Evolutionary conservation across 2,113 vertebrate species (phyloP), one percentile per base, ranked within the genome.

Genomic region (Haemorhous mexicanus): DNA sequence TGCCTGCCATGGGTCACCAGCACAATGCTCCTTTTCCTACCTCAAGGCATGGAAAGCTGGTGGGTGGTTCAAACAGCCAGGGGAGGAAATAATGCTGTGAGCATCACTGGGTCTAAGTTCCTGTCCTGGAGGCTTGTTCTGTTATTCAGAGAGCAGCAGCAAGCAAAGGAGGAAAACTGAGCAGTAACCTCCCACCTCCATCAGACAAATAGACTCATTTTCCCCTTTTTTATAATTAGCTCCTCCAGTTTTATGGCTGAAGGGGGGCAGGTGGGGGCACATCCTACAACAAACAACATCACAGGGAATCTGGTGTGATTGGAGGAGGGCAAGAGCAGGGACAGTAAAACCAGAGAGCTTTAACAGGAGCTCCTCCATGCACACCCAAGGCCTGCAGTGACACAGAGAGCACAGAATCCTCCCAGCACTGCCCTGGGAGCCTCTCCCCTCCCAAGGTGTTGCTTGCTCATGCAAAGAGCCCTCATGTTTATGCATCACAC

Each of bases 121-220:
- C 96, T 96, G 95, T 95, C 93, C 94, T 72, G 80, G 87, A 92
- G 96, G 96, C 94, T 87, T 87, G 44, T 78, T 91, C 94, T 92
- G 7, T 56, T 93, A 68, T 89, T 89, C 69, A 78, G 68, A 75
- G 52, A 91, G 44, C 55, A 55, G 89, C 76, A 74, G 90, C 92
- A 92, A 93, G 74, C 73, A 81, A 92, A 89, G 13, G 80, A 68
- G 64, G 64, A 33, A 67, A 92, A 70, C 4, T 5, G 37, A 81
- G 89, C 86, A 75, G 84, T 52, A 75, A 81, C 33, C 86, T 92
- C 83, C 94, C 72, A 68, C 80, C 86, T 87, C 80, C 37, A n/a
- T 24, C 70, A 73, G 39, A 78, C 13, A 80, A 87, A 87, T 1
- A 32, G 9, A 24, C 14, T 62, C 1, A 0, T 49, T 90, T 90